phyloP scores from a whole-genome alignment of 2,888 invertebrate species.

The Vannuccia rotundouncinata region DNA sequence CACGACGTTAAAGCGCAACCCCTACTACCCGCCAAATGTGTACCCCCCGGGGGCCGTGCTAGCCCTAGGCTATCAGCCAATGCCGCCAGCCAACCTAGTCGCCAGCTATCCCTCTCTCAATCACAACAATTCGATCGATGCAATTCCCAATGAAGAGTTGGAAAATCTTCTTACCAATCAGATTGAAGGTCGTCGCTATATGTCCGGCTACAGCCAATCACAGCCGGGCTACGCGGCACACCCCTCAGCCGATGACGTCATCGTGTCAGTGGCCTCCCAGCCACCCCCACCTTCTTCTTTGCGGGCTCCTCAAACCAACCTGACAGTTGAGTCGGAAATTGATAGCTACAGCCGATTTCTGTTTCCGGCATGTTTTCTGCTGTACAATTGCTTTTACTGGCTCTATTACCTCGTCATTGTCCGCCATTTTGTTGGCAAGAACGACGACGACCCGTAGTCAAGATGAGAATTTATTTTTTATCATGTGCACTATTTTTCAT shows the following conservation, averaged over 20 bases:
- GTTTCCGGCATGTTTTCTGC: constrained; percentile 39
- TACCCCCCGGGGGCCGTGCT: background rate
- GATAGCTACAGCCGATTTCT: constrained; percentile 39
- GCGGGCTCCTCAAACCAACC: background rate
- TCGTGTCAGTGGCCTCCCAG: background rate
- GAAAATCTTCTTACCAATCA: constrained; percentile 11
- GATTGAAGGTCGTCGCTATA: background rate
- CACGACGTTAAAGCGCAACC: background rate
- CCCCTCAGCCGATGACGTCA: background rate
- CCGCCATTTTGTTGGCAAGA: background rate
- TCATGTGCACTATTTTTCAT: too few relatives aligned
- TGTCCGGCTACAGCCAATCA: background rate
- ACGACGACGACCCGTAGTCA: background rate
- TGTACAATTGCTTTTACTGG: constrained; percentile 41
- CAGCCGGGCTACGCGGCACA: background rate
- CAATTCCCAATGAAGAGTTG: background rate
- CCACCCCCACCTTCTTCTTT: background rate
- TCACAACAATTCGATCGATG: background rate
- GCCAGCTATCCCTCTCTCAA: background rate
- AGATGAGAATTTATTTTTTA: background rate
- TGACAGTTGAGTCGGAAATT: constrained; percentile 35
- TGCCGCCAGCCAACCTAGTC: background rate
- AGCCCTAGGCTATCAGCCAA: background rate
- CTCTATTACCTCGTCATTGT: constrained; percentile 38
- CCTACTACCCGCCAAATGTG: background rate